phyloP scores from a whole-genome alignment of 2,113 vertebrate species.

The cat (Felis catus) region DNA sequence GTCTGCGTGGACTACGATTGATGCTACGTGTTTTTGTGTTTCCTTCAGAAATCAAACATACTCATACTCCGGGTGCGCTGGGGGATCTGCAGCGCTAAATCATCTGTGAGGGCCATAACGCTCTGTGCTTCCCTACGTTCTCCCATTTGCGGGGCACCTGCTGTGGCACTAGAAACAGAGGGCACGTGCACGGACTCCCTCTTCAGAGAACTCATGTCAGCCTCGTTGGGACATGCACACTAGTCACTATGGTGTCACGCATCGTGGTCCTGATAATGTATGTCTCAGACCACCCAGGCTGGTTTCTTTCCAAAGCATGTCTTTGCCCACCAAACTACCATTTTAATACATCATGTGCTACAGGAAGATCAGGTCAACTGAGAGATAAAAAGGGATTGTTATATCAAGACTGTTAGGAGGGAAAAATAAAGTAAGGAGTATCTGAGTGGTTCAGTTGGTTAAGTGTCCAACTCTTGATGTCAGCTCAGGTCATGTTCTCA shows the following conservation, averaged over 20 bases:
- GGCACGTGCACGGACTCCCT: rapidly evolving
- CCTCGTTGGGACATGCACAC: rapidly evolving
- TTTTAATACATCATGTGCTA: rapidly evolving
- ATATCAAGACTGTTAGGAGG: not conserved
- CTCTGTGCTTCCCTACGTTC: rapidly evolving
- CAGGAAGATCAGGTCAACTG: not conserved
- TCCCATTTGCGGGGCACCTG: rapidly evolving
- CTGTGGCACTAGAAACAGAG: rapidly evolving
- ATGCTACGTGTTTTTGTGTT: rapidly evolving
- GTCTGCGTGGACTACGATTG: rapidly evolving
- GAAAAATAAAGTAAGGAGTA: too few species aligned
- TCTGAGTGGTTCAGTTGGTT: too few species aligned
- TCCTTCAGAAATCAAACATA: rapidly evolving
- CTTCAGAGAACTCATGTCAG: not conserved
- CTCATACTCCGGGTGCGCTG: rapidly evolving
- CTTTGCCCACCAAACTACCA: not conserved
- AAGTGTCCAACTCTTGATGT: too few species aligned
- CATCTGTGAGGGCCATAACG: rapidly evolving
- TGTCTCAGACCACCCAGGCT: rapidly evolving
- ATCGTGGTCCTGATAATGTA: rapidly evolving
- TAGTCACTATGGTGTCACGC: rapidly evolving
- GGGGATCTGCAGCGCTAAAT: rapidly evolving
- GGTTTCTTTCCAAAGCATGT: not conserved
- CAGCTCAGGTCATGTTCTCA: too few species aligned
- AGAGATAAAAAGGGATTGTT: not conserved